These are phyloP conservation scores for Spea hammondii DNA, from an alignment of 2,797 vertebrate species.

Conservation along the genomic window DNA sequence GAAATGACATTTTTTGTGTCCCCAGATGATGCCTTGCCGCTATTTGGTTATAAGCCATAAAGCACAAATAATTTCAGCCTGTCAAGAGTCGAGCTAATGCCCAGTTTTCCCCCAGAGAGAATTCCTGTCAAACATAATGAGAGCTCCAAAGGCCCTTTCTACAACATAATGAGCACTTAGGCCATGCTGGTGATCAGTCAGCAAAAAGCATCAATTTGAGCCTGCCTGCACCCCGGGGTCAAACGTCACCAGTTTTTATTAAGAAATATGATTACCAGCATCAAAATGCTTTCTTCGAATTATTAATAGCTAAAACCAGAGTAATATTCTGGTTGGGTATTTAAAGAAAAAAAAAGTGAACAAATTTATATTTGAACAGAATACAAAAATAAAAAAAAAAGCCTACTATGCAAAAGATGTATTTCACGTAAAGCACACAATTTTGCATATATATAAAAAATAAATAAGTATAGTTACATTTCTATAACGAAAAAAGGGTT, in stretches of 20 bases:
- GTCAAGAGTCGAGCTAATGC: constrained; percentile 79
- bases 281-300: constrained; percentile 71
- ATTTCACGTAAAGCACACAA: background rate
- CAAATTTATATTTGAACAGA: background rate
- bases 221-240: constrained; percentile 74
- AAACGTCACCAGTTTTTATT: constrained; percentile 78
- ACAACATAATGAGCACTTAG: constrained; percentile 87
- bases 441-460: background rate
- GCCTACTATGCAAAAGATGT: background rate
- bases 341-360: background rate
- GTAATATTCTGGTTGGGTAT: constrained; percentile 52
- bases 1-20: constrained; percentile 79
- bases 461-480: background rate
- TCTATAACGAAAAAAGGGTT: background rate
- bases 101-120: constrained; percentile 79
- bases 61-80: constrained; percentile 81
- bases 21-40: constrained; percentile 79
- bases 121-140: constrained; percentile 82
- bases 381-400: background rate
- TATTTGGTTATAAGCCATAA: constrained; percentile 83
- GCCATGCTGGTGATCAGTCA: constrained; percentile 78
- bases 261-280: constrained; percentile 80
- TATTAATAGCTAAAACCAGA: constrained; percentile 63
- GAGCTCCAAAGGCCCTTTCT: constrained; percentile 79
- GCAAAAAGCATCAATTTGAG: constrained; percentile 81